A percentile compares a stretch with the other conserved stretches of the same genome.
These are phyloP conservation scores for Lagothrix lagotricha DNA, from an alignment of 2,797 vertebrate genomes.

Conservation along the genomic window DNA sequence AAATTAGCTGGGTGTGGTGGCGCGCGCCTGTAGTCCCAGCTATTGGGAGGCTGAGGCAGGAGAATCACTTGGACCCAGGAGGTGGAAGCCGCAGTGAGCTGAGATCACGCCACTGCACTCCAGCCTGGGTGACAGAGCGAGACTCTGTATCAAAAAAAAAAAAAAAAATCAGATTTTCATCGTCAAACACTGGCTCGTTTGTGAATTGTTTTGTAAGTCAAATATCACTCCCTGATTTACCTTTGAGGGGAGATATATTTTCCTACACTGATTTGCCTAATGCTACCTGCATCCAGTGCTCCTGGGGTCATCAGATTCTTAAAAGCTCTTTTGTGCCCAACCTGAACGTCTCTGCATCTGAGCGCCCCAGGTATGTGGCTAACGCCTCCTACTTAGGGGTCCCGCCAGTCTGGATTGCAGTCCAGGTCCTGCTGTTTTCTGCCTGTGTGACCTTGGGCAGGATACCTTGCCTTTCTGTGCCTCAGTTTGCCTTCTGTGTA, in stretches of 20 bases:
- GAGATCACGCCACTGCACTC: too few species aligned
- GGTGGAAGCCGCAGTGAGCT: too few species aligned
- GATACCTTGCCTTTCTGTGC: background rate
- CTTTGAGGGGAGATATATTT: background rate
- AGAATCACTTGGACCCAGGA: too few species aligned
- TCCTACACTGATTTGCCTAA: background rate
- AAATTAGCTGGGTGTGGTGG: too few species aligned
- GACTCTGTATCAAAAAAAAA: background rate
- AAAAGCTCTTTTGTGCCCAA: background rate
- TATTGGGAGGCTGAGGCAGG: too few species aligned
- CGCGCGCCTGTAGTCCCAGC: too few species aligned
- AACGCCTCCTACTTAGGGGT: background rate
- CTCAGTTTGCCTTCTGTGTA: background rate
- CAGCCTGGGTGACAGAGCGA: too few species aligned
- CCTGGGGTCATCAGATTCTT: background rate
- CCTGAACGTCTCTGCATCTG: background rate
- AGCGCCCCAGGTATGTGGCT: background rate
- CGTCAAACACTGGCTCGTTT: background rate
- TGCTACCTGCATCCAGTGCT: background rate
- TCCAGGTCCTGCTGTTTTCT: background rate
- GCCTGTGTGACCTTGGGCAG: background rate
- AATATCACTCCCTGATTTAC: background rate
- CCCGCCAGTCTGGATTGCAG: background rate
- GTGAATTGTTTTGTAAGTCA: conserved; percentile 20
- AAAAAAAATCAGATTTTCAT: background rate